Percentiles rank a stretch among this genome's conserved stretches.
These are phyloP conservation scores for Gasteruption jaculator DNA, from an alignment of 2,888 invertebrate genomes.

Conservation along the genomic window DNA sequence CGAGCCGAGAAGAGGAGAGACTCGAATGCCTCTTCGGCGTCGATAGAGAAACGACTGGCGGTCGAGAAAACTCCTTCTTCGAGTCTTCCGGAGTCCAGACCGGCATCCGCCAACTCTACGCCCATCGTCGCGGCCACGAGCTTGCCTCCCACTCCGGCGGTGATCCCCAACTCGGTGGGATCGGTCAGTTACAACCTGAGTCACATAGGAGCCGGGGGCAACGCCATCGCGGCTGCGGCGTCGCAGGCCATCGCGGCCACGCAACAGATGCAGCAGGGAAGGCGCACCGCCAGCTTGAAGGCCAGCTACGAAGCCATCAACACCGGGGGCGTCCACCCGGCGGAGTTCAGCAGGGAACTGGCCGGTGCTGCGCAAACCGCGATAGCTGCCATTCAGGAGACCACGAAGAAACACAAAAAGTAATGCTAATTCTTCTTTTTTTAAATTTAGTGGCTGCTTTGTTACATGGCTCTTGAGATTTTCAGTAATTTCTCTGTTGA, in stretches of 20 bases:
- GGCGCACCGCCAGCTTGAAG: slow-evolving; percentile 89
- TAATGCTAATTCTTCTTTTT: slow-evolving; percentile 38
- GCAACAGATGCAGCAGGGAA: slow-evolving; percentile 91
- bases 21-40: slow-evolving; percentile 58
- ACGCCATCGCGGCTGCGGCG: slow-evolving; percentile 89
- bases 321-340: slow-evolving; percentile 62
- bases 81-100: slow-evolving; percentile 45
- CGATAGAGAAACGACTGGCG: slow-evolving; percentile 55
- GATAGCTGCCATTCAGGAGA: slow-evolving; percentile 65
- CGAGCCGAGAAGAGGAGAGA: slow-evolving; percentile 74
- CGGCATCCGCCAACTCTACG: slow-evolving; percentile 46
- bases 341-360: slow-evolving; percentile 67
- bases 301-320: slow-evolving; percentile 91
- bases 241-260: slow-evolving; percentile 95
- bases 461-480: no score
- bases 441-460: no score
- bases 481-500: no score
- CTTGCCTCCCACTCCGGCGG: slow-evolving; percentile 40
- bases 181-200: slow-evolving; percentile 67
- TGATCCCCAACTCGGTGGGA: slow-evolving; percentile 44
- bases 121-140: slow-evolving; percentile 40
- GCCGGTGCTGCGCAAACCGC: slow-evolving; percentile 71
- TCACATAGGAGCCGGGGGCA: slow-evolving; percentile 79
- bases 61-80: slow-evolving; percentile 44
- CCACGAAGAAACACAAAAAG: slow-evolving; percentile 64